Conservation (phyloP, 37 sponge, comb jelly and placozoan species). For the Agelas oroides region DNA sequence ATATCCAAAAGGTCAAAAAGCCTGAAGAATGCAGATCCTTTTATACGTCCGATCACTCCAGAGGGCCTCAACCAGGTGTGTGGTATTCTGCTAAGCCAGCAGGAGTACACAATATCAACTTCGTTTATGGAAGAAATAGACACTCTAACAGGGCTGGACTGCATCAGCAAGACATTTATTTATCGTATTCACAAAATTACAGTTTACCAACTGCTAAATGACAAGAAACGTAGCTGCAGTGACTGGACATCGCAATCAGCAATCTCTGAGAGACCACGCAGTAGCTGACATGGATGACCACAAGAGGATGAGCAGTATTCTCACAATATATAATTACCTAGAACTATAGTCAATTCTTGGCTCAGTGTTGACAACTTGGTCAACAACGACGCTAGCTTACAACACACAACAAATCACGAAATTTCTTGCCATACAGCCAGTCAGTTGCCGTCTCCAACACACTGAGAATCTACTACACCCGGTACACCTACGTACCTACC, state of each 20-base stretch:
- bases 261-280: neutral
- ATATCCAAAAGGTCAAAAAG: neutral
- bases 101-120: neutral
- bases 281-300: neutral
- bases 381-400: too few species aligned
- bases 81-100: conserved; percentile 14
- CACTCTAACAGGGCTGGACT: neutral
- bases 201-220: neutral
- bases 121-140: conserved; percentile 7
- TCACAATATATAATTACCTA: too few species aligned
- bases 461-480: too few species aligned
- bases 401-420: too few species aligned
- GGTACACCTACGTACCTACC: too few species aligned
- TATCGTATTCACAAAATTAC: conserved; percentile 12
- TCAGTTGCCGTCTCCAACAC: too few species aligned
- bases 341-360: too few species aligned
- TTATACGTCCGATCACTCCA: neutral
- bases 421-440: too few species aligned
- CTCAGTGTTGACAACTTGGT: too few species aligned
- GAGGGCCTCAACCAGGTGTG: neutral
- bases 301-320: neutral
- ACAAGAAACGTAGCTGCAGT: conserved; percentile 26
- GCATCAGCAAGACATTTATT: neutral
- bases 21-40: neutral
- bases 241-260: conserved; percentile 16